Base-by-base conservation (phyloP, 2,888 invertebrate species). In the Heliconius ethilla region DNA sequence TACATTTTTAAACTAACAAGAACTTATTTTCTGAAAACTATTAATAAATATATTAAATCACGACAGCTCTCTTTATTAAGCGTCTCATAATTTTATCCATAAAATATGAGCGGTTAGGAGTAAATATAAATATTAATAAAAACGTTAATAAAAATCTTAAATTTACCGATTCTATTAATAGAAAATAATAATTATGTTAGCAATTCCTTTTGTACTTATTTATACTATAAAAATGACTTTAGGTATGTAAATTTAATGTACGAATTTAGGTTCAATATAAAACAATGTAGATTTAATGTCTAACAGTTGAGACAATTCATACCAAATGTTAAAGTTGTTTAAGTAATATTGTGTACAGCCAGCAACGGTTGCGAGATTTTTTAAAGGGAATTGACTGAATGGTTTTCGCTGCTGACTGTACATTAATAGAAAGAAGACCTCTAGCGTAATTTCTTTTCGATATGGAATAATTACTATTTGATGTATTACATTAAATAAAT, bases 401-500 rank as follows among this genome's bases (percentile, higher is more conserved):
- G 55, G 73, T 29, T 55, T 74, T 73, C 37, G 22, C 37, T 78
- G 72, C 65, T 65, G 18, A 77, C 69, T 76, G 77, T 76, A 78
- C 74, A 70, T 75, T 79, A 51, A 73, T 77, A 78, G 79, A 85
- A 82, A 86, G 84, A 84, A 85, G 83, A 86, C 86, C 85, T 84
- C 79, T 89, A 89, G 87, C 86, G 85, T 88, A 88, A 89, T 87
- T 87, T 85, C 84, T 89, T 83, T 89, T 88, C 84, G 83, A 89
- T 90, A 90, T 87, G 83, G 85, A 84, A 88, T 89, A 90, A 88
- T 89, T 89, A 91, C 88, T 90, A 90, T 85, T 92, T 86, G 87
- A 89, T 92, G 91, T 92, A 92, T 89, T 86, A 84, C 88, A 87
- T 91, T 89, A 88, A 87, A 89, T 92, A 91, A 91, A 91, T 88